Conservation (phyloP, 1,140 invertebrate species). For the Papilio xuthus region DNA sequence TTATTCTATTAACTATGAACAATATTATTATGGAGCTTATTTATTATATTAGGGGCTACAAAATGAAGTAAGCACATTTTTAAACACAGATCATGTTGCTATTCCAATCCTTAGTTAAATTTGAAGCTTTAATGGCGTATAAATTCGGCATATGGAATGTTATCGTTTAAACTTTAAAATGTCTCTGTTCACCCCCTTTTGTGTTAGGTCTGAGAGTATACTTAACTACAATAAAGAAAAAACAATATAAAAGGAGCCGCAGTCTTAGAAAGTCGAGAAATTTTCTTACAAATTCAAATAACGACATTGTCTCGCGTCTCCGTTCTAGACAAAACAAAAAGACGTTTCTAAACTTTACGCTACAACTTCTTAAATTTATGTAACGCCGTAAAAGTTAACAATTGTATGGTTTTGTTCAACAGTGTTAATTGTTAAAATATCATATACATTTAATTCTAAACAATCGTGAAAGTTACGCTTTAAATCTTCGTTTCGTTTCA, state of each 20-base stretch:
- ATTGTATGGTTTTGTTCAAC: conserved; percentile 34
- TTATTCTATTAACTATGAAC: too few relatives aligned
- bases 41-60: too few relatives aligned
- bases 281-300: conserved; percentile 18
- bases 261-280: not conserved
- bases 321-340: conserved; percentile 16
- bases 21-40: too few relatives aligned
- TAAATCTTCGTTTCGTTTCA: conserved; percentile 37
- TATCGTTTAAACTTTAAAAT: not conserved
- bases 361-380: not conserved
- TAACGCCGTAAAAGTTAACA: conserved; percentile 19
- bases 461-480: not conserved
- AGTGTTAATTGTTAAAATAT: conserved; percentile 36
- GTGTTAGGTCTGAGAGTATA: not conserved
- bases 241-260: not conserved
- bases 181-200: not conserved
- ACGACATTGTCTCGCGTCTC: conserved; percentile 7
- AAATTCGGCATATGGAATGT: too few relatives aligned
- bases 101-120: too few relatives aligned
- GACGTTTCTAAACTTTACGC: not conserved
- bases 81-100: too few relatives aligned
- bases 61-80: too few relatives aligned
- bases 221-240: not conserved
- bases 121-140: too few relatives aligned
- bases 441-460: conserved; percentile 28